phyloP scores from a whole-genome alignment of 1,140 invertebrate genomes.

The Papilio machaon region DNA sequence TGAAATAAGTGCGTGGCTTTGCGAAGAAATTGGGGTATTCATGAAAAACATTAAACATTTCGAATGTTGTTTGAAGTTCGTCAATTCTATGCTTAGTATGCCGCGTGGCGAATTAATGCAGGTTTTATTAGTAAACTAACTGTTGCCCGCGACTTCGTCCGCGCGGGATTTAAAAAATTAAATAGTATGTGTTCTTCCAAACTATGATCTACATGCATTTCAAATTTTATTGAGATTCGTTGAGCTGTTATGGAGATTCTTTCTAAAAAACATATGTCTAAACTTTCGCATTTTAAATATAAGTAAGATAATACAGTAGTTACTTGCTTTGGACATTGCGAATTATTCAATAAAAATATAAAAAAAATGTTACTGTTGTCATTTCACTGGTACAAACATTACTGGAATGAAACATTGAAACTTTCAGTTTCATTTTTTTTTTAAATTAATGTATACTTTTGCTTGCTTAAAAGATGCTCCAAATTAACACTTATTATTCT shows the following conservation, averaged over 20 bases:
- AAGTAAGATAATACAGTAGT: neutral
- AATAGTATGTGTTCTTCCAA: no score
- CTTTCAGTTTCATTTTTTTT: no score
- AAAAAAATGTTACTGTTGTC: neutral
- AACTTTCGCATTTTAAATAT: no score
- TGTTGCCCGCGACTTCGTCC: no score
- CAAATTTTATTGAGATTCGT: no score
- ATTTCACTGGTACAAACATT: neutral
- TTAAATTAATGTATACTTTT: neutral
- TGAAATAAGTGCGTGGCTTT: neutral
- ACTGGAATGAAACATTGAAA: neutral
- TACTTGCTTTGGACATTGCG: neutral
- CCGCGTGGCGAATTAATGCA: constrained; percentile 8
- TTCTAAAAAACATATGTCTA: no score
- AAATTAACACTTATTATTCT: no score
- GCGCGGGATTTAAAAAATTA: no score
- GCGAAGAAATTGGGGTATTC: neutral
- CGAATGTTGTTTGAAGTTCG: neutral
- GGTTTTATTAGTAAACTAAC: neutral
- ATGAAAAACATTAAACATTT: neutral
- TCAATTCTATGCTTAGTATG: neutral
- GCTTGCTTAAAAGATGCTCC: no score
- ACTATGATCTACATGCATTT: no score
- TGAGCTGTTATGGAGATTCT: no score
- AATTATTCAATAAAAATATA: neutral